A percentile compares a stretch with the other conserved stretches of the same genome.
These are phyloP conservation scores for Halichoerus grypus DNA, from an alignment of 2,113 vertebrate species.

Conservation along the genomic window DNA sequence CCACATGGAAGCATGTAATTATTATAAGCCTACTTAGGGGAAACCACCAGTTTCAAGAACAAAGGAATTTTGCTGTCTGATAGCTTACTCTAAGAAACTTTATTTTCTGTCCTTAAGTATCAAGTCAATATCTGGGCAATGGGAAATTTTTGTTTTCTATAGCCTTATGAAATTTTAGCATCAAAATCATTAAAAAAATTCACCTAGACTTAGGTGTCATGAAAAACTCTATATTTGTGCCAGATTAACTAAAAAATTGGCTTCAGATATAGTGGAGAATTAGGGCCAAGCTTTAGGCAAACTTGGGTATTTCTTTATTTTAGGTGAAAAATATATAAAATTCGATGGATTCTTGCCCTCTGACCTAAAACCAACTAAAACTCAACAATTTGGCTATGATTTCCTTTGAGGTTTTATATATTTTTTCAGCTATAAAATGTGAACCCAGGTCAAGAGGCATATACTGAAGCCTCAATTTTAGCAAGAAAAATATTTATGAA, in stretches of 20 bases:
- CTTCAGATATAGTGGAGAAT: background rate
- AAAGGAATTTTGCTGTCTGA: background rate
- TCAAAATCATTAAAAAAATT: background rate
- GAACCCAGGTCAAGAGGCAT: constrained; percentile 38
- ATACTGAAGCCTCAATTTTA: constrained; percentile 35
- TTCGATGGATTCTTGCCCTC: background rate
- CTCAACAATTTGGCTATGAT: constrained; percentile 49
- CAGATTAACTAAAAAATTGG: constrained; percentile 17
- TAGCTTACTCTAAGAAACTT: background rate
- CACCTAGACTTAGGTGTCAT: background rate
- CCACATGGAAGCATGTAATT: background rate
- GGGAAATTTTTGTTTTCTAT: constrained; percentile 43
- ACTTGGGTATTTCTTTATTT: constrained; percentile 48
- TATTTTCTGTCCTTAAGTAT: background rate
- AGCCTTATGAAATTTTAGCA: constrained; percentile 44
- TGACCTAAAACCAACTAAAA: constrained; percentile 66
- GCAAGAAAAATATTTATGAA: constrained; percentile 55
- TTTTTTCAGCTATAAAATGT: constrained; percentile 52
- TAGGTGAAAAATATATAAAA: constrained; percentile 43
- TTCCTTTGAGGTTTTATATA: constrained; percentile 57
- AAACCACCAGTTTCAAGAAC: background rate
- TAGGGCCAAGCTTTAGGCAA: constrained; percentile 41
- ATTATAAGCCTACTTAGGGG: background rate
- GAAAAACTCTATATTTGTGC: background rate
- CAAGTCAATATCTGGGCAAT: constrained; percentile 4